phyloP scores from a whole-genome alignment of 2,797 vertebrate genomes.

The Lepus oiostolus region DNA sequence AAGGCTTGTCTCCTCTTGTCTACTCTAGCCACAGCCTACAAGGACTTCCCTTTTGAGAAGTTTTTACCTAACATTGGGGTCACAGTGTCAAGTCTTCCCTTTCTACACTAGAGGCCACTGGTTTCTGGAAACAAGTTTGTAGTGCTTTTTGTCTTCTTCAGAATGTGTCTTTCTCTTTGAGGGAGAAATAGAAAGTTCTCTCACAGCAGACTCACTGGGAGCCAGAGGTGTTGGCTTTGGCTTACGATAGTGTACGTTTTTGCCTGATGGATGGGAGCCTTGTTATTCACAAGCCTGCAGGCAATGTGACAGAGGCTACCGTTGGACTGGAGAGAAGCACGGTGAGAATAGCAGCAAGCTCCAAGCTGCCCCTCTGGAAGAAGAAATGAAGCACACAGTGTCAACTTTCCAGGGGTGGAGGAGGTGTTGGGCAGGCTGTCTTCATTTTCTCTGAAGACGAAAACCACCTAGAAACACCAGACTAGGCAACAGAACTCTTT shows the following conservation, averaged over 20 bases:
- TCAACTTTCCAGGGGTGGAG: background rate
- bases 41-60: constrained; percentile 17
- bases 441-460: background rate
- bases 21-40: background rate
- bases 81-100: background rate
- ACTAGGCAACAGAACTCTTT: background rate
- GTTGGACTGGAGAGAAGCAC: background rate
- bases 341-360: background rate
- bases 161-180: constrained; percentile 2
- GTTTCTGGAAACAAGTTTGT: constrained; percentile 11
- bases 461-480: background rate
- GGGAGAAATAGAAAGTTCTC: background rate
- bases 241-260: background rate
- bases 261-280: background rate
- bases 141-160: background rate
- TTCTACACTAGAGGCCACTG: background rate
- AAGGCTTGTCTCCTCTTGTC: background rate
- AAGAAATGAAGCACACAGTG: background rate
- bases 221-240: background rate
- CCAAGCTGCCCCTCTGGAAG: background rate
- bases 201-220: background rate
- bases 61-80: background rate
- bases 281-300: background rate
- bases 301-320: background rate
- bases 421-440: background rate